Conservation (phyloP, 1,140 invertebrate genomes). For the Leptinotarsa lineolata region DNA sequence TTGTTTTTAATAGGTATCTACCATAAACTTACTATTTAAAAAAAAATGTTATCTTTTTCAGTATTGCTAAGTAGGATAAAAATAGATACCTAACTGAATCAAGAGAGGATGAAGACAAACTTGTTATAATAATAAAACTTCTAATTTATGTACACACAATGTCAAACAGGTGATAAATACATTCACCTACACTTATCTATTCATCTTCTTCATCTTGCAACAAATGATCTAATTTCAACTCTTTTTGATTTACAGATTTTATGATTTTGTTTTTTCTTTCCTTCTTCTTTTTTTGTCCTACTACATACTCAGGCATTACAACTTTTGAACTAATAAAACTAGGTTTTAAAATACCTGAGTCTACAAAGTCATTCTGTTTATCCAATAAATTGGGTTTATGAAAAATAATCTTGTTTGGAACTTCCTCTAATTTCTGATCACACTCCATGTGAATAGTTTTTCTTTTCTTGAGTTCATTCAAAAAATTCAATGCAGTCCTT, state of each 20-base stretch:
- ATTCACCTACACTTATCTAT: background rate
- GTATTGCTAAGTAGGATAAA: background rate
- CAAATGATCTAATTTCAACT: conserved; percentile 67
- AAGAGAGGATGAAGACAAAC: background rate
- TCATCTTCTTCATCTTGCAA: conserved; percentile 60
- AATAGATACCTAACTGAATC: background rate
- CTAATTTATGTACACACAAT: background rate
- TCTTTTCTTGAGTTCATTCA: conserved; percentile 67
- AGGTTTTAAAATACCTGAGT: conserved; percentile 57
- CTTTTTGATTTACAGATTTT: conserved; percentile 50
- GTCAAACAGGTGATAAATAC: background rate
- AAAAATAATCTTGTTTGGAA: conserved; percentile 44
- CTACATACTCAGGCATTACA: conserved; percentile 80
- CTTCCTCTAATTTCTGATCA: conserved; percentile 36
- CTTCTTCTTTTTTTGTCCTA: conserved; percentile 68
- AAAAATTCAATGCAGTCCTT: conserved; percentile 71
- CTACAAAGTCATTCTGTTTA: conserved; percentile 46
- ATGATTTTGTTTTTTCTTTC: conserved; percentile 53
- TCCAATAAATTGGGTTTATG: conserved; percentile 34
- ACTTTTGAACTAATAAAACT: conserved; percentile 69
- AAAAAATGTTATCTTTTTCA: too few relatives aligned
- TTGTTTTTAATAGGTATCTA: too few relatives aligned
- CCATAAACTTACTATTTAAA: too few relatives aligned
- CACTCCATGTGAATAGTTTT: conserved; percentile 44
- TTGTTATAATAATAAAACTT: background rate